phyloP scores from a whole-genome alignment of 2,888 invertebrate species.

The Drosophila crucigera region DNA sequence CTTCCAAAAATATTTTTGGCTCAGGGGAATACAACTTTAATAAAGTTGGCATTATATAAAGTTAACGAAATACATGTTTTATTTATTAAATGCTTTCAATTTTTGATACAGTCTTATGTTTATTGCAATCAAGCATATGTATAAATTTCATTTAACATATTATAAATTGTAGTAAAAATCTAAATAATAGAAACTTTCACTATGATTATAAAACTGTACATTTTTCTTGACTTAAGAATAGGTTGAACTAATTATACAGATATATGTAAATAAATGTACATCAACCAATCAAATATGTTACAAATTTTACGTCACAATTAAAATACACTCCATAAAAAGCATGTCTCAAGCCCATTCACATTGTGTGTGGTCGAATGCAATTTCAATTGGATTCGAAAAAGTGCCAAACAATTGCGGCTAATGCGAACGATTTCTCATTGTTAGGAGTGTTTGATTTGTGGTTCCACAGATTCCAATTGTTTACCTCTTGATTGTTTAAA shows the following conservation, averaged over 20 bases:
- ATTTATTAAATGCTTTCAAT: neutral
- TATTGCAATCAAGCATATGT: neutral
- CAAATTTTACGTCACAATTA: too few species aligned
- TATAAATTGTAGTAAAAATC: neutral
- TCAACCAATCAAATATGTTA: neutral
- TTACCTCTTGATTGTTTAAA: slow-evolving; percentile 48
- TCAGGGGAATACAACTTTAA: neutral
- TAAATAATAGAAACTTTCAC: neutral
- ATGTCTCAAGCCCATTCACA: slow-evolving; percentile 23
- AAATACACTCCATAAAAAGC: neutral
- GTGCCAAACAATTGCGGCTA: slow-evolving; percentile 73
- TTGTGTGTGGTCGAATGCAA: slow-evolving; percentile 60
- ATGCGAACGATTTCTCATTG: slow-evolving; percentile 69
- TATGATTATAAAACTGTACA: neutral
- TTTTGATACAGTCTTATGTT: neutral
- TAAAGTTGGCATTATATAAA: neutral
- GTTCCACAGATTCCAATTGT: slow-evolving; percentile 67
- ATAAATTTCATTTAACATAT: neutral
- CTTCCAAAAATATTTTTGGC: neutral
- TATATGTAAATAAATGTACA: neutral
- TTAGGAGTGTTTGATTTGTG: slow-evolving; percentile 73
- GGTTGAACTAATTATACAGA: neutral
- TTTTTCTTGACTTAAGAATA: neutral
- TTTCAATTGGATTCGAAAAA: slow-evolving; percentile 41
- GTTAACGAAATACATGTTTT: neutral